Evolutionary conservation across 2,113 vertebrate genomes (phyloP), one percentile per base, ranked within the genome.

Genomic region (Martes martes): DNA sequence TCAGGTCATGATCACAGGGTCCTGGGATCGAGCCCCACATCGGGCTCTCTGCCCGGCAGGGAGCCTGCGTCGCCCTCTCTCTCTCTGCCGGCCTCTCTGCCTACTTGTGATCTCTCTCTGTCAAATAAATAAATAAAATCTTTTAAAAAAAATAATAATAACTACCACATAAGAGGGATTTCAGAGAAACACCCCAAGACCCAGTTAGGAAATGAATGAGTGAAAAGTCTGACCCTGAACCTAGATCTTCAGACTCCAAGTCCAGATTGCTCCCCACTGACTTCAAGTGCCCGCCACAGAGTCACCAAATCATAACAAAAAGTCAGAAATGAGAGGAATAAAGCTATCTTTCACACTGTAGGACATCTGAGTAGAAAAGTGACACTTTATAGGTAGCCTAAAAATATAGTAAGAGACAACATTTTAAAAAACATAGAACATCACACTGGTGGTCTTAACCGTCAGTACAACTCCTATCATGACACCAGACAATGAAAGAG

Each of bases 381-480:
- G n/a, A 89, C 39, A 21, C 36, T 55, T 91, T 52, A 80, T 0
- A 0, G n/a, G 21, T 2, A 69, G 15, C 21, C 69, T 83, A 92
- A 85, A 95, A 83, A 63, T 31, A 63, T 15, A 89, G 31, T 39
- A 23, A 74, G 2, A 15, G 59, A 39, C 4, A 9, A 11, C 6
- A 26, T 39, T 52, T 74, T 42, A 76, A 42, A 85, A 85, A 52
- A 42, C n/a, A 78, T 8, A 31, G 11, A 80, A 59, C 6, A 7
- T 4, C 26, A 13, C 23, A 42, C 16, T 1, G 1, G 26, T 50
- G n/a, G 23, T 26, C 16, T 95, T n/a, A 76, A 93, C 88, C 4
- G 6, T 63, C 85, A 97, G 39, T 26, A 93, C 95, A 97, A 89
- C 59, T 82, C 80, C 65, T 93, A 95, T 14, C 47, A 0, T 7